These are phyloP conservation scores for Brachionus sp. DNA, from an alignment of 1,140 invertebrate species.

Conservation along the genomic window DNA sequence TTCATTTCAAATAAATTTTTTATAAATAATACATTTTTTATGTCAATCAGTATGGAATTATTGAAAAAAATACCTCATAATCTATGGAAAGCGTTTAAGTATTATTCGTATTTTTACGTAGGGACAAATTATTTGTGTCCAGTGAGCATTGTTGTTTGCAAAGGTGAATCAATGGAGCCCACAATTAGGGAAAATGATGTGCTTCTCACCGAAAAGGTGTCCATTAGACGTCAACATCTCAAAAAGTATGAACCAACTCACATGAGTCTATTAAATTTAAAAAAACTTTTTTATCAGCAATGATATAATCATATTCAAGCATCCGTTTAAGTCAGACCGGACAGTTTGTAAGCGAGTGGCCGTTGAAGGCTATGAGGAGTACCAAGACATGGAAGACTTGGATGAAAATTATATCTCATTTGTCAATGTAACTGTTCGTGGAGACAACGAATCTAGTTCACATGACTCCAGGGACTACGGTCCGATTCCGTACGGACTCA, in stretches of 20 bases:
- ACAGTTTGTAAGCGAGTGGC: slow-evolving; percentile 6
- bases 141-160: slow-evolving; percentile 1
- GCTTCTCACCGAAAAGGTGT: slow-evolving; percentile 32
- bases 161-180: slow-evolving; percentile 35
- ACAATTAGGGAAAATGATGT: slow-evolving; percentile 21
- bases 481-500: slow-evolving; percentile 31
- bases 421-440: slow-evolving; percentile 17
- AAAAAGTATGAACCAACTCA: not conserved
- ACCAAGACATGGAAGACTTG: not conserved
- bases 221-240: slow-evolving; percentile 33
- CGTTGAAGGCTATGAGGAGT: not conserved
- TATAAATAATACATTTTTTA: not conserved
- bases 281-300: not conserved
- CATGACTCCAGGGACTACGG: slow-evolving; percentile 24
- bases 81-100: slow-evolving; percentile 9
- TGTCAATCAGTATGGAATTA: not conserved
- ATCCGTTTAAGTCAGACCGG: slow-evolving; percentile 20
- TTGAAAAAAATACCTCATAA: slow-evolving; percentile 5
- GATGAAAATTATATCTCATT: not conserved
- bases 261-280: not conserved
- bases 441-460: slow-evolving; percentile 21
- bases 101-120: slow-evolving; percentile 38
- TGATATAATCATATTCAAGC: slow-evolving; percentile 37
- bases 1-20: slow-evolving; percentile 11
- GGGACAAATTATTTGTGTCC: slow-evolving; percentile 24